Conservation (phyloP, 2,888 invertebrate genomes). For the Metacarcinus magister region DNA sequence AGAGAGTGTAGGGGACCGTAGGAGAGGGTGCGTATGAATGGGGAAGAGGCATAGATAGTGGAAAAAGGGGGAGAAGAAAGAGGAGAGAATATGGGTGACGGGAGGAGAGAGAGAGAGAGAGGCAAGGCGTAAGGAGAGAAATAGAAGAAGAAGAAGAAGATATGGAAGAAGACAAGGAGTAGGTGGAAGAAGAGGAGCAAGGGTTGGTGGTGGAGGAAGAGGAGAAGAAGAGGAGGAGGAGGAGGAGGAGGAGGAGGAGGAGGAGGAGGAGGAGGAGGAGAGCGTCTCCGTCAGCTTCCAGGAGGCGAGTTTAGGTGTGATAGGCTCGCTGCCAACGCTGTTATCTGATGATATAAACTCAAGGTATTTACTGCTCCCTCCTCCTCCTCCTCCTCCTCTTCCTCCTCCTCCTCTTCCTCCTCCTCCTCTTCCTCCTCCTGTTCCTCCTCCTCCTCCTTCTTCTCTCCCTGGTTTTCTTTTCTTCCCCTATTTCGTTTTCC, state of each 20-base stretch:
- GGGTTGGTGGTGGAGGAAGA: neutral
- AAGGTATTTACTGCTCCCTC: constrained; percentile 60
- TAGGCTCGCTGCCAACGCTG: constrained; percentile 62
- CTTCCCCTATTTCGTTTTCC: neutral
- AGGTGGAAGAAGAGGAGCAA: neutral
- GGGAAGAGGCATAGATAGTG: neutral
- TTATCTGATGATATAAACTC: constrained; percentile 72
- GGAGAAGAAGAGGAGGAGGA: neutral
- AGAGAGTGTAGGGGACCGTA: constrained; percentile 42
- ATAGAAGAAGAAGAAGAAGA: neutral
- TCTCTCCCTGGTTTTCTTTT: neutral
- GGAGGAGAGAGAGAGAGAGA: no score
- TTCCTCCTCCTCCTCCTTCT: neutral
- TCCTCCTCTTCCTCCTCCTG: no score
- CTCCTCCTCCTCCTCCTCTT: constrained; percentile 39
- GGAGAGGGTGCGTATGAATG: neutral
- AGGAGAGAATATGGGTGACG: no score
- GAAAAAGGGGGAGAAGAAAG: neutral
- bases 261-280: neutral
- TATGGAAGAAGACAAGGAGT: neutral
- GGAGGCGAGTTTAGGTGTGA: constrained; percentile 43
- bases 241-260: neutral
- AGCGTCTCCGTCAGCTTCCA: neutral
- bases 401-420: neutral
- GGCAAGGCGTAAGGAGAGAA: neutral